These are phyloP conservation scores for Muschampia plurimacula DNA, from an alignment of 2,888 invertebrate genomes.

Conservation along the genomic window DNA sequence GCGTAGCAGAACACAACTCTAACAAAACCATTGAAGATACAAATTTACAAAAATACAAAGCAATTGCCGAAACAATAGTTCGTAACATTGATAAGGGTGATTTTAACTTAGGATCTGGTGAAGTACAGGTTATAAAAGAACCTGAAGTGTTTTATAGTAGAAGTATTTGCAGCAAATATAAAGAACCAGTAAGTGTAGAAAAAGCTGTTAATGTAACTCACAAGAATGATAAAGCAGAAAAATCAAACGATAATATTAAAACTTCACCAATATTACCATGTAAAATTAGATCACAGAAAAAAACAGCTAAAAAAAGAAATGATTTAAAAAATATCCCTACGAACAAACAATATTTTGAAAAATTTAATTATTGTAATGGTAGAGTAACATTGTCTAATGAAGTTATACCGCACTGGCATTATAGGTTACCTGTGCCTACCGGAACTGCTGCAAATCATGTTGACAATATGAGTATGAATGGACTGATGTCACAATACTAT, in stretches of 20 bases:
- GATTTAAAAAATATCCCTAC: neutral
- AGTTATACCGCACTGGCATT: slow-evolving; percentile 42
- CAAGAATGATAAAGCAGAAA: slow-evolving; percentile 5
- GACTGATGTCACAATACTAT: slow-evolving; percentile 2
- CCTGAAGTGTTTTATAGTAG: neutral
- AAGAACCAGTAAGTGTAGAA: neutral
- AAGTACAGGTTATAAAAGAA: neutral
- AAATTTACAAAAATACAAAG: slow-evolving; percentile 23
- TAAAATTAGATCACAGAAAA: slow-evolving; percentile 2
- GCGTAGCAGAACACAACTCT: neutral
- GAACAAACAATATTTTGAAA: neutral
- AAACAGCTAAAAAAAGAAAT: slow-evolving; percentile 2
- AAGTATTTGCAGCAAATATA: neutral
- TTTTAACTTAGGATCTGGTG: neutral
- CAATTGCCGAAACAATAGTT: slow-evolving; percentile 26
- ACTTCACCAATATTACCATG: slow-evolving; percentile 30
- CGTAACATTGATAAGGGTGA: slow-evolving; percentile 21
- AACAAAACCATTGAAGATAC: neutral
- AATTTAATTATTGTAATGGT: neutral
- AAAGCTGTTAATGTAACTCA: neutral
- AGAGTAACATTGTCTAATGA: slow-evolving; percentile 22
- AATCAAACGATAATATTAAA: neutral
- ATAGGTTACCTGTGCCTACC: neutral
- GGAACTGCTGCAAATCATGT: neutral
- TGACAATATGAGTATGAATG: neutral